These are phyloP conservation scores for Hucho hucho DNA, from an alignment of 2,113 vertebrate species.

Conservation along the genomic window DNA sequence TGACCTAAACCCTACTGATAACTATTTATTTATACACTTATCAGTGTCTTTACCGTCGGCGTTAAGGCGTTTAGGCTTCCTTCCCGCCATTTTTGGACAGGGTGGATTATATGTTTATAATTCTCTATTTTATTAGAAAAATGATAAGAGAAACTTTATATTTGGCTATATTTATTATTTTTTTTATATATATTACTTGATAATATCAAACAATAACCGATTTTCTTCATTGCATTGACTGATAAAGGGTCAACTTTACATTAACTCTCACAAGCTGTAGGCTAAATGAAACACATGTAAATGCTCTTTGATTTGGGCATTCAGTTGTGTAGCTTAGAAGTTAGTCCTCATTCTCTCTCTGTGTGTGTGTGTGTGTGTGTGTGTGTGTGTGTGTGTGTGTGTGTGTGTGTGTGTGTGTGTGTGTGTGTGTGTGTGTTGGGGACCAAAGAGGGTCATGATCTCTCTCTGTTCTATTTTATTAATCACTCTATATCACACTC, in stretches of 20 bases:
- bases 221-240: too few species aligned
- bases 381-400: too few species aligned
- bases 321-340: neutral
- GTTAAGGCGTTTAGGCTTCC: slow-evolving; percentile 57
- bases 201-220: too few species aligned
- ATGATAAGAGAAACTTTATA: neutral
- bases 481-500: slow-evolving; percentile 59
- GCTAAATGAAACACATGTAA: neutral
- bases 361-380: too few species aligned
- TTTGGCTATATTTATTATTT: neutral
- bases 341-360: too few species aligned
- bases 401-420: neutral
- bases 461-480: slow-evolving; percentile 62
- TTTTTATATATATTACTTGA: too few species aligned
- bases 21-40: slow-evolving; percentile 76
- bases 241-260: too few species aligned
- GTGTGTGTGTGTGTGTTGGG: neutral
- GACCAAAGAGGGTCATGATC: slow-evolving; percentile 53
- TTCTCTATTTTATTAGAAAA: slow-evolving; percentile 16
- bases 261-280: neutral
- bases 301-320: neutral
- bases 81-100: slow-evolving; percentile 4
- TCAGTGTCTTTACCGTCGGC: slow-evolving; percentile 68
- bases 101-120: slow-evolving; percentile 62
- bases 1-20: slow-evolving; percentile 67